These are phyloP conservation scores for Chroicocephalus ridibundus DNA, from an alignment of 2,113 vertebrate genomes.

Conservation along the genomic window DNA sequence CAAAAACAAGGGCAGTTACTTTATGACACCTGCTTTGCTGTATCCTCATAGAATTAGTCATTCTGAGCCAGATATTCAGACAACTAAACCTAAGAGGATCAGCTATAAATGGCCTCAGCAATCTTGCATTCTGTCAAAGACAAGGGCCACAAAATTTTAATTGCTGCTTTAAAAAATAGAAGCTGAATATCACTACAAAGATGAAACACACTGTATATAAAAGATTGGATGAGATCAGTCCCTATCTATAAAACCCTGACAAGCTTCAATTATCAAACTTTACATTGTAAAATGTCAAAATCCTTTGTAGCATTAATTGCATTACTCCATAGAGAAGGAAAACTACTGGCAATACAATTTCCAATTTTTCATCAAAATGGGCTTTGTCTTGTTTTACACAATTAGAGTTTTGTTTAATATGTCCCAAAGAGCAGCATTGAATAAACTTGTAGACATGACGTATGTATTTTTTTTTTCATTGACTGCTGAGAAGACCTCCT, in stretches of 20 bases:
- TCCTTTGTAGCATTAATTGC: neutral
- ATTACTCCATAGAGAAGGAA: neutral
- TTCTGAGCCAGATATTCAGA: conserved; percentile 3
- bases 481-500: neutral
- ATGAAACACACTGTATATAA: neutral
- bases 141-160: neutral
- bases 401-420: neutral
- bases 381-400: neutral
- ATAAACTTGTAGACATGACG: neutral
- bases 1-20: neutral
- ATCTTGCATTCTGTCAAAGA: neutral
- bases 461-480: neutral
- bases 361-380: neutral
- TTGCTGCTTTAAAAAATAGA: neutral
- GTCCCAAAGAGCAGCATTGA: neutral
- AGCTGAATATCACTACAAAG: neutral
- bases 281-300: neutral
- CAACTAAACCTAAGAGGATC: neutral
- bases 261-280: neutral
- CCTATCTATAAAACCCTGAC: conserved; percentile 22
- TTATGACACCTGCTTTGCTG: neutral
- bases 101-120: neutral
- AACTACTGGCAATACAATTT: neutral
- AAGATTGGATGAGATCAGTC: neutral
- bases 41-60: neutral